These are phyloP conservation scores for Plutomurus gul DNA, from an alignment of 1,140 invertebrate genomes.

Conservation along the genomic window DNA sequence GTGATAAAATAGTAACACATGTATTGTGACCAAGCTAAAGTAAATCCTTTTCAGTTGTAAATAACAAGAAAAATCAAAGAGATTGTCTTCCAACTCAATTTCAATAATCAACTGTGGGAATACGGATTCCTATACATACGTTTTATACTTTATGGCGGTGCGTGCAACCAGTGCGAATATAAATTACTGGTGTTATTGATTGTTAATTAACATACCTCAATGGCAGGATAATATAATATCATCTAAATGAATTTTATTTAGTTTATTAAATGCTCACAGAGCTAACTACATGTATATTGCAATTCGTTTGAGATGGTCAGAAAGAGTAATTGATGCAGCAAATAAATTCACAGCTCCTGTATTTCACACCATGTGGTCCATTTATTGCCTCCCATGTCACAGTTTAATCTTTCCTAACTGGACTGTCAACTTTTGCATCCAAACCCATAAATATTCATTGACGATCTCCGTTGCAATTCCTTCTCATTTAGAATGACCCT, in stretches of 20 bases:
- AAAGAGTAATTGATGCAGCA: not conserved
- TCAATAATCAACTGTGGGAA: not conserved
- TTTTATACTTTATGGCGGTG: no score
- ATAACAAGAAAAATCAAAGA: not conserved
- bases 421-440: slow-evolving; percentile 19
- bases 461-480: not conserved
- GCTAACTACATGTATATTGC: no score
- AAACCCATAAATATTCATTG: slow-evolving; percentile 16
- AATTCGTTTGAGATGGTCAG: no score
- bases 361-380: slow-evolving; percentile 7
- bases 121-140: no score
- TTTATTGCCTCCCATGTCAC: slow-evolving; percentile 1
- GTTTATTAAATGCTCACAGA: not conserved
- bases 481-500: not conserved
- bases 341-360: not conserved
- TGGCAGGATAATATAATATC: no score
- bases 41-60: not conserved
- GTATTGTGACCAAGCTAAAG: not conserved
- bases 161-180: no score
- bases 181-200: no score
- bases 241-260: no score
- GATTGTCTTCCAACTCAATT: not conserved
- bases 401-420: slow-evolving; percentile 14
- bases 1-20: not conserved
- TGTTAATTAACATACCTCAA: no score